Evolutionary conservation across 1,140 invertebrate genomes (phyloP).

Genomic region (Drosophila ironensis): DNA sequence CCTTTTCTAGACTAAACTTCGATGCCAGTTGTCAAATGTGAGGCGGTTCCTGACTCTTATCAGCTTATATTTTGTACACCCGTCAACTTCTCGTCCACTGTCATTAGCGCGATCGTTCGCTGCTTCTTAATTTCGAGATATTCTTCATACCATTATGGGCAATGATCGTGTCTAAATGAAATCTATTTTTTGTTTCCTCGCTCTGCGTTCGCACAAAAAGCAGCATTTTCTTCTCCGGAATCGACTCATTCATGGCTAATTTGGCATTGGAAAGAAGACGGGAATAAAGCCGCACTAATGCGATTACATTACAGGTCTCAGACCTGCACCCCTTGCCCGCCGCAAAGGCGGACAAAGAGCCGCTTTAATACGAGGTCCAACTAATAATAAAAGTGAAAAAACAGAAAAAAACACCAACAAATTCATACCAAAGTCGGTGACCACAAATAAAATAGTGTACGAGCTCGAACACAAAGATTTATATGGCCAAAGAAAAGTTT

Average conservation of each 20-base stretch:
- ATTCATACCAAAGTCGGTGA: slow-evolving; percentile 25
- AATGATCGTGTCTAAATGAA: slow-evolving; percentile 78
- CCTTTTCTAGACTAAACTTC: too few relatives aligned
- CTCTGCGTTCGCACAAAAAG: neutral
- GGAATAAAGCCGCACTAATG: slow-evolving; percentile 68
- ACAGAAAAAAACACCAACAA: too few relatives aligned
- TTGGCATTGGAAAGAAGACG: slow-evolving; percentile 47
- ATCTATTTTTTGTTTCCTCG: slow-evolving; percentile 57
- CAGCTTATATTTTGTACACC: slow-evolving; percentile 65
- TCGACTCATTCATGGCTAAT: slow-evolving; percentile 48
- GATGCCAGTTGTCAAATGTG: slow-evolving; percentile 7
- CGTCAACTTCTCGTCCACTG: slow-evolving; percentile 44
- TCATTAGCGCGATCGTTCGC: slow-evolving; percentile 66
- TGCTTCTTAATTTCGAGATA: slow-evolving; percentile 30
- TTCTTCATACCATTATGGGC: slow-evolving; percentile 56
- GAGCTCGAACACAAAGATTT: neutral
- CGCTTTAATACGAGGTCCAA: slow-evolving; percentile 55
- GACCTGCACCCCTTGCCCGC: slow-evolving; percentile 14
- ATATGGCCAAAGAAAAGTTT: slow-evolving; percentile 45
- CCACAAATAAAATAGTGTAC: slow-evolving; percentile 32
- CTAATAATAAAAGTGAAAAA: slow-evolving; percentile 77
- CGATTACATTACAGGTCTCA: slow-evolving; percentile 72
- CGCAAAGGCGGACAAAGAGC: slow-evolving; percentile 28
- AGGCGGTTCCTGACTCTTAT: slow-evolving; percentile 55
- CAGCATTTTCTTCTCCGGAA: slow-evolving; percentile 18